Percentiles rank a stretch among this genome's conserved stretches.
Evolutionary conservation across 2,888 invertebrate genomes (phyloP).

Genomic region (Andrena haemorrhoa): DNA sequence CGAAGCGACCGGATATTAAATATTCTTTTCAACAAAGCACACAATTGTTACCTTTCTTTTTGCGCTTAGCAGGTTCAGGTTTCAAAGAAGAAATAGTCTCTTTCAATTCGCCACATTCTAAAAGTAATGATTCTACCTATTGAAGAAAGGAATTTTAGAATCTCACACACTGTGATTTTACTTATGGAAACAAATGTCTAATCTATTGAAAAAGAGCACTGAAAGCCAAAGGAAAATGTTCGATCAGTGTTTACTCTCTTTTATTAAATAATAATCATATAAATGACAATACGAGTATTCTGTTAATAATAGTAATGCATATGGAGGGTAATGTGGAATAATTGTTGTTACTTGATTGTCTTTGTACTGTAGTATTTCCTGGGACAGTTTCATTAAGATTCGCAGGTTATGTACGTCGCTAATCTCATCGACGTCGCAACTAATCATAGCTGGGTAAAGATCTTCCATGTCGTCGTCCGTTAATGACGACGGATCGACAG

Average conservation of each 20-base stretch:
- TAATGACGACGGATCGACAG: slow-evolving; percentile 78
- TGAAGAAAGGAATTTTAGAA: slow-evolving; percentile 30
- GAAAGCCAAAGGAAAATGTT: background rate
- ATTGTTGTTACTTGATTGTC: slow-evolving; percentile 88
- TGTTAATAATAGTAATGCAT: background rate
- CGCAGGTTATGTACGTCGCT: slow-evolving; percentile 87
- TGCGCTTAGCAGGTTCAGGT: slow-evolving; percentile 59
- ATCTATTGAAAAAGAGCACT: background rate
- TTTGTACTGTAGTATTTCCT: slow-evolving; percentile 89
- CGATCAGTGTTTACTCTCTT: background rate
- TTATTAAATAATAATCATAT: slow-evolving; percentile 18
- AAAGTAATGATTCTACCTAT: slow-evolving; percentile 86
- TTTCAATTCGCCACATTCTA: slow-evolving; percentile 86
- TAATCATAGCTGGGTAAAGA: slow-evolving; percentile 87
- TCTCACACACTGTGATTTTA: background rate
- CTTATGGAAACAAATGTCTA: background rate
- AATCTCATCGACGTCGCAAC: slow-evolving; percentile 88
- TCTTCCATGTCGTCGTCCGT: slow-evolving; percentile 88
- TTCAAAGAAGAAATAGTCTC: slow-evolving; percentile 71
- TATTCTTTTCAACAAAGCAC: background rate
- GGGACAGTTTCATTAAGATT: slow-evolving; percentile 87
- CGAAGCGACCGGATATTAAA: background rate
- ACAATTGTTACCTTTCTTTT: slow-evolving; percentile 60
- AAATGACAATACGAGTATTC: background rate
- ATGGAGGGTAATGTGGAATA: slow-evolving; percentile 22